Evolutionary conservation across 2,797 vertebrate genomes (phyloP).

Genomic region (Gorsachius magnificus): DNA sequence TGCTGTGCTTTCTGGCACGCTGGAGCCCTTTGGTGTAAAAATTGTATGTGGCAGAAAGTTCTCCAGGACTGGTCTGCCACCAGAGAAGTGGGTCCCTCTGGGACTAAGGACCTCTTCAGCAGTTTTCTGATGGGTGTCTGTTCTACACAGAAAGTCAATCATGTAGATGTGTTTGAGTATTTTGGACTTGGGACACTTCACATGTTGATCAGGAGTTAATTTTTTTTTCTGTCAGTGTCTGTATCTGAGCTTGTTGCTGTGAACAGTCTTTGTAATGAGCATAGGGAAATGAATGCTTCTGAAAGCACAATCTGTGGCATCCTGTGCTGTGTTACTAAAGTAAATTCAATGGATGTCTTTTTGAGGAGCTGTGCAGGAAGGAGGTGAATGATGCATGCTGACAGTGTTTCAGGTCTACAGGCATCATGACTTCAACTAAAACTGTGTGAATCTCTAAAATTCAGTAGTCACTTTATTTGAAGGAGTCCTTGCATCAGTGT

Average conservation of each 20-base stretch:
- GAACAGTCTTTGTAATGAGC: neutral
- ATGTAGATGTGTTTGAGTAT: neutral
- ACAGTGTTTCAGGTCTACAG: neutral
- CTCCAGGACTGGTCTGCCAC: neutral
- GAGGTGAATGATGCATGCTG: neutral
- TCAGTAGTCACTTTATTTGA: neutral
- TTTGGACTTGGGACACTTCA: neutral
- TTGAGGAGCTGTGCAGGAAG: neutral
- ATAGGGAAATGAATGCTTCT: neutral
- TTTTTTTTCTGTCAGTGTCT: neutral
- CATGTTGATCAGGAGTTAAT: neutral
- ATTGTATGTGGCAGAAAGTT: rapidly evolving
- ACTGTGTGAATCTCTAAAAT: neutral
- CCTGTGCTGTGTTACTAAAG: neutral
- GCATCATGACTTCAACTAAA: neutral
- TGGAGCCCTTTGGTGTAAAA: neutral
- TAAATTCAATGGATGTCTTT: neutral
- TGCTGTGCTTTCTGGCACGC: neutral
- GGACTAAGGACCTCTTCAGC: neutral
- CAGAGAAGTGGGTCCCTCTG: neutral
- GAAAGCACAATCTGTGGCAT: neutral
- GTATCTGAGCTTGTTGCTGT: neutral
- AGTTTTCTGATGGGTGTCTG: neutral
- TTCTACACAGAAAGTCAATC: neutral
- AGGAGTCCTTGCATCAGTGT: neutral